phyloP scores from a whole-genome alignment of 2,113 vertebrate species.

The Thermophis baileyi region DNA sequence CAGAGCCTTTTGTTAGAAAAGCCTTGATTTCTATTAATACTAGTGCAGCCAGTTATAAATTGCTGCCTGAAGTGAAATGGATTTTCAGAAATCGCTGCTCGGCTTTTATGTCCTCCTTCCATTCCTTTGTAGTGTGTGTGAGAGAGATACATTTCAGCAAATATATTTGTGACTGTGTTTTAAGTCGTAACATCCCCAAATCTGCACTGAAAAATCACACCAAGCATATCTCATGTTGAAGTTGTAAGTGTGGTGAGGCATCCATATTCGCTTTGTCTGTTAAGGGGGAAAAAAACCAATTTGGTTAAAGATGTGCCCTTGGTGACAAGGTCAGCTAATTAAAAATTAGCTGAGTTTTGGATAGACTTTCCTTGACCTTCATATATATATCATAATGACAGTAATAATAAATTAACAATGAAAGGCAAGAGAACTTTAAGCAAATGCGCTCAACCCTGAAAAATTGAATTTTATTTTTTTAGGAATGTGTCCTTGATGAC shows the following conservation, averaged over 20 bases:
- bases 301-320: constrained; percentile 25
- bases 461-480: constrained; percentile 47
- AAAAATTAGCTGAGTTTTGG: constrained; percentile 48
- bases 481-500: constrained; percentile 50
- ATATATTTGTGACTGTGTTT: constrained; percentile 1
- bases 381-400: constrained; percentile 64
- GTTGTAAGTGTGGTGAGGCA: neutral
- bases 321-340: constrained; percentile 52
- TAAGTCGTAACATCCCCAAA: neutral
- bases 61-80: constrained; percentile 3
- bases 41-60: constrained; percentile 10
- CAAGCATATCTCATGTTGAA: neutral
- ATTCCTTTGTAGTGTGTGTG: neutral
- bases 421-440: constrained; percentile 45
- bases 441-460: constrained; percentile 48
- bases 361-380: constrained; percentile 50
- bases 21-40: neutral
- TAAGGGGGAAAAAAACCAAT: constrained; percentile 9
- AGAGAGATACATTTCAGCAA: neutral
- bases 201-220: constrained; percentile 37
- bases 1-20: constrained; percentile 10
- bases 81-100: neutral
- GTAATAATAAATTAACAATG: constrained; percentile 64
- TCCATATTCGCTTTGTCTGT: constrained; percentile 9
- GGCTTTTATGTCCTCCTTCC: neutral